Evolutionary conservation across 2,888 invertebrate species (phyloP).

Genomic region (Drosophila limbata): DNA sequence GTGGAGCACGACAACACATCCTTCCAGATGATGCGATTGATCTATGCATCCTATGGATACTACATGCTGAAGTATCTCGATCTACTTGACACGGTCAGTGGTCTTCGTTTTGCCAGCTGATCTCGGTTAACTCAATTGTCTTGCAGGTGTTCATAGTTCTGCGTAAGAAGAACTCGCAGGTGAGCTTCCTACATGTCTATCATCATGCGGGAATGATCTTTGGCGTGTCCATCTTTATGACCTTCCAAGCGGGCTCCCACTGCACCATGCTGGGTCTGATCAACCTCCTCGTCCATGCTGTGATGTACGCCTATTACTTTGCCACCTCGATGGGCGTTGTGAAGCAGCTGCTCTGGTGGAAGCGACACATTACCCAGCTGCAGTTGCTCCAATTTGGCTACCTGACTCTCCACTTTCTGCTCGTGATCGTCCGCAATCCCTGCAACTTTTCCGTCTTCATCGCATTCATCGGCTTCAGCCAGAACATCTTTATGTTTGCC

Average conservation of each 20-base stretch:
- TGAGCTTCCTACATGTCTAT: slow-evolving; percentile 94
- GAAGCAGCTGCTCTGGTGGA: slow-evolving; percentile 91
- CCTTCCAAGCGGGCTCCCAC: slow-evolving; percentile 89
- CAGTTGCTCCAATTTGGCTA: slow-evolving; percentile 92
- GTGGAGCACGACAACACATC: slow-evolving; percentile 72
- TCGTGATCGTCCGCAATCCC: slow-evolving; percentile 76
- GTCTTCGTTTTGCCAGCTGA: not conserved
- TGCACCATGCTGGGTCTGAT: slow-evolving; percentile 89
- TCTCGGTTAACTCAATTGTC: not conserved
- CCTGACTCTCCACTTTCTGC: slow-evolving; percentile 87
- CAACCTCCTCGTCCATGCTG: slow-evolving; percentile 91
- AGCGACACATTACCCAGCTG: slow-evolving; percentile 93
- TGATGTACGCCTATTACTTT: slow-evolving; percentile 95
- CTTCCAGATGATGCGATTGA: slow-evolving; percentile 84
- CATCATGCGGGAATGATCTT: slow-evolving; percentile 93
- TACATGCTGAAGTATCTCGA: slow-evolving; percentile 90
- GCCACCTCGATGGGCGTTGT: slow-evolving; percentile 90
- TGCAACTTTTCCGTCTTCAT: slow-evolving; percentile 76
- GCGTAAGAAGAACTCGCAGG: slow-evolving; percentile 92
- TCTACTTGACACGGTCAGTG: slow-evolving; percentile 88
- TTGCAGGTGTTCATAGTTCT: slow-evolving; percentile 89
- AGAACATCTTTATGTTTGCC: slow-evolving; percentile 84
- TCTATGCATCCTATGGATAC: slow-evolving; percentile 87
- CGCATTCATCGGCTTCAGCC: slow-evolving; percentile 76
- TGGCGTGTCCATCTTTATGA: slow-evolving; percentile 88